Base-by-base conservation (phyloP, 2,888 invertebrate species). In the Hedychridium roseum region DNA sequence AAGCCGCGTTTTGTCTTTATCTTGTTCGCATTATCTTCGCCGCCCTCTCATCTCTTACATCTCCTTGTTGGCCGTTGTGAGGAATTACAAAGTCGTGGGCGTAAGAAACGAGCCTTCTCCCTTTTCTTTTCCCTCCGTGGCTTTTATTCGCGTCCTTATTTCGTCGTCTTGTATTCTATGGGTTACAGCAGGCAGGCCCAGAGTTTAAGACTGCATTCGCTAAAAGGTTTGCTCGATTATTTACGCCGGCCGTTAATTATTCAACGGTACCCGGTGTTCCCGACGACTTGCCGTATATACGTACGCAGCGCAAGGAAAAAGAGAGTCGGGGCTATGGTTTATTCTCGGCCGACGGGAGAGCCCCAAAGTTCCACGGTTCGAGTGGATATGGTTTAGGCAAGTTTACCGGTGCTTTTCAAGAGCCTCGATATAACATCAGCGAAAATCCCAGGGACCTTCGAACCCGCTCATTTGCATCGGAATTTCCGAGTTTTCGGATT, bases 191-290 rank as follows among this genome's bases (percentile, higher is more conserved):
- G 17, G 32, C 34, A 46, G 34, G 40, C 38, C n/a, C n/a, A n/a
- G 38, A 51, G 49, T 57, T 62, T 60, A 52, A 60, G 56, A 43
- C 45, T 50, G 52, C 32, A 45, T 44, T 46, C 35, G 53, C 60
- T 63, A 64, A 64, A 58, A 64, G 64, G 60, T 43, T 48, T 14
- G 30, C 40, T 64, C 47, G 39, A 60, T 64, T 63, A 64, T 64
- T 64, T 43, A 64, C 49, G 31, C 23, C 14, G 16, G 40, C 23
- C 4, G 48, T 64, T 56, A 58, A 60, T 63, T 64, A 64, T 64
- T 60, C 52, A 58, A 21, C n/a, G 12, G 38, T n/a, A 14, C 42
- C 31, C 30, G 35, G 44, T 27, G 40, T 54, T 40, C 37, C 39
- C 42, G 39, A 40, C 48, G 51, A 54, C 49, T 47, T 55, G n/a